A percentile compares a stretch with the other conserved stretches of the same genome.
Conservation (phyloP, 2,888 invertebrate genomes). For the Andrena praecox region DNA sequence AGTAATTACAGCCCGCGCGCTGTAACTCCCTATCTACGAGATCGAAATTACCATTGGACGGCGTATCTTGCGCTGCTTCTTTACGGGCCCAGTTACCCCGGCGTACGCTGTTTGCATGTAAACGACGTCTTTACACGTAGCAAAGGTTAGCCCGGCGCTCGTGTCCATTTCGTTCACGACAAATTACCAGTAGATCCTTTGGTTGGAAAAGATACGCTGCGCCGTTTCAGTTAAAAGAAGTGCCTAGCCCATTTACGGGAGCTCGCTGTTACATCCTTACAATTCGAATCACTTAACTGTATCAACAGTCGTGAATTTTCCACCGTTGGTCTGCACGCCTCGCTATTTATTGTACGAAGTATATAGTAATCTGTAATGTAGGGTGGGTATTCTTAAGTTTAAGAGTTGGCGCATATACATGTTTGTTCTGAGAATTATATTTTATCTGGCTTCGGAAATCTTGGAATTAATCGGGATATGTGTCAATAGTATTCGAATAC, state of each 20-base stretch:
- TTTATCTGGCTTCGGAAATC: too few species aligned
- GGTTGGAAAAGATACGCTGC: conserved; percentile 53
- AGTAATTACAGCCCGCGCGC: conserved; percentile 75
- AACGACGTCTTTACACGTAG: conserved; percentile 77
- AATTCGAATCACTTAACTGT: neutral
- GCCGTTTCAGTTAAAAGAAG: conserved; percentile 12
- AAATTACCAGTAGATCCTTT: conserved; percentile 68
- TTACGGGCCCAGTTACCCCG: conserved; percentile 74
- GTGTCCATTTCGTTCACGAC: conserved; percentile 69
- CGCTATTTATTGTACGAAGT: too few species aligned
- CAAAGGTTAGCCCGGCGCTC: conserved; percentile 71
- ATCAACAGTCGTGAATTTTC: neutral
- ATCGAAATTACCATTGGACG: conserved; percentile 77
- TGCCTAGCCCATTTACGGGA: neutral
- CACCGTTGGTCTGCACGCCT: too few species aligned
- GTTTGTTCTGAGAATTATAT: too few species aligned
- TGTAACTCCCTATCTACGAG: conserved; percentile 75
- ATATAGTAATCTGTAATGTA: too few species aligned
- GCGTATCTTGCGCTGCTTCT: conserved; percentile 77
- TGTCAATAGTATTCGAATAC: too few species aligned
- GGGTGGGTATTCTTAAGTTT: too few species aligned
- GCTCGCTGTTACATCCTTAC: neutral
- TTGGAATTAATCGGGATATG: too few species aligned
- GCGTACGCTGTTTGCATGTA: conserved; percentile 77
- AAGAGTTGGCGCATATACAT: too few species aligned